Evolutionary conservation across 2,113 vertebrate genomes (phyloP).

Genomic region (Harpagus bidentatus): DNA sequence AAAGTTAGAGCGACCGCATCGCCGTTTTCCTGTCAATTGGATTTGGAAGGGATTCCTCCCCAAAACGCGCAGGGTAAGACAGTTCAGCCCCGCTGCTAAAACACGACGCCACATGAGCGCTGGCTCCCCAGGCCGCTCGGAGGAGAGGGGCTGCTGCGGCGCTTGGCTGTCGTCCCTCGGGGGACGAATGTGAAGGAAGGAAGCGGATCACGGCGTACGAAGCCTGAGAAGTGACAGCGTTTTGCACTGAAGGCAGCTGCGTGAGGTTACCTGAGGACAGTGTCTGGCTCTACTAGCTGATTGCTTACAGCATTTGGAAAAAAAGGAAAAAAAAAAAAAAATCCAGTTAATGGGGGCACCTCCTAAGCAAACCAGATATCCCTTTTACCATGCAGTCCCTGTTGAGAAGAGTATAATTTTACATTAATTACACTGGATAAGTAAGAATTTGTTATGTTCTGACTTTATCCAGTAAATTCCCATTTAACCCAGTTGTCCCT

Average conservation of each 20-base stretch:
- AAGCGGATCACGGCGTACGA: not conserved
- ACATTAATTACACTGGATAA: slow-evolving; percentile 42
- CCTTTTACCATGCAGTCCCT: not conserved
- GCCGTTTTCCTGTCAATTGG: rapidly evolving
- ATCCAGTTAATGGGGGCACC: slow-evolving; percentile 24
- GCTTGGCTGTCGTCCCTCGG: not conserved
- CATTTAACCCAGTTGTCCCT: slow-evolving; percentile 57
- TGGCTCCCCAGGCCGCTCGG: not conserved
- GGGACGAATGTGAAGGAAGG: slow-evolving; percentile 2
- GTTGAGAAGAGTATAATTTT: slow-evolving; percentile 51
- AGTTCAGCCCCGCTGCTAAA: not conserved
- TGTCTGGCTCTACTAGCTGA: slow-evolving; percentile 48
- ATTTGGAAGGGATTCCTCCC: not conserved
- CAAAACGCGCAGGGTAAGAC: rapidly evolving
- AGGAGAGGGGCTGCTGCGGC: not conserved
- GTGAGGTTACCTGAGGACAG: slow-evolving; percentile 64
- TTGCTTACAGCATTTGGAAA: not conserved
- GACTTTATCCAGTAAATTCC: slow-evolving; percentile 56
- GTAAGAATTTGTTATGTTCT: slow-evolving; percentile 43
- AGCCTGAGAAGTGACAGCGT: slow-evolving; percentile 55
- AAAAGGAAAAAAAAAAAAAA: not conserved
- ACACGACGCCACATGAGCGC: rapidly evolving
- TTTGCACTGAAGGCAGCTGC: slow-evolving; percentile 52
- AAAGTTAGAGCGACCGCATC: not conserved
- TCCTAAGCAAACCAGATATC: slow-evolving; percentile 51